Conservation (phyloP, 2,113 vertebrate genomes). For the Natator depressus region DNA sequence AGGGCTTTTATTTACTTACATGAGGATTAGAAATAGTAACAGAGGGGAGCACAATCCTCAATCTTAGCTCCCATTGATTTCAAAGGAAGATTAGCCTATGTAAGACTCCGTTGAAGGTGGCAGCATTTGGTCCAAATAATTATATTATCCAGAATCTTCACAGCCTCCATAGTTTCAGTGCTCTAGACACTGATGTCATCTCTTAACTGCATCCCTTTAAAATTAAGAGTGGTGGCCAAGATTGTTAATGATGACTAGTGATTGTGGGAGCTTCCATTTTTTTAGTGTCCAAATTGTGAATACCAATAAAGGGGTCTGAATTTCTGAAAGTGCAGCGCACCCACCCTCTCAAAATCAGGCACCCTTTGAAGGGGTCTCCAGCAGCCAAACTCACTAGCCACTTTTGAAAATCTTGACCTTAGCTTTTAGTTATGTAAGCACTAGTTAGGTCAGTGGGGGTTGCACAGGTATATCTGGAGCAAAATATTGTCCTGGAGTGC, state of each 20-base stretch:
- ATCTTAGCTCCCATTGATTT: conserved; percentile 13
- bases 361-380: neutral
- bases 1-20: conserved; percentile 30
- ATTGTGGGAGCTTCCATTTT: neutral
- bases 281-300: neutral
- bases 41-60: conserved; percentile 37
- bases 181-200: neutral
- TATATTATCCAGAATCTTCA: neutral
- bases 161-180: conserved; percentile 6
- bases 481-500: neutral
- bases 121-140: neutral
- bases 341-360: neutral
- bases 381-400: neutral
- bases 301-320: neutral
- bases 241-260: neutral
- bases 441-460: neutral
- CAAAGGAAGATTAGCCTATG: conserved; percentile 18
- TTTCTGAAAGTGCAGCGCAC: neutral
- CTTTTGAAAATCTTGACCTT: neutral
- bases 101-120: neutral
- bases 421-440: neutral
- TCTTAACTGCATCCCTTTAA: neutral
- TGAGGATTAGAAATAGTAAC: conserved; percentile 58
- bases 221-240: neutral
- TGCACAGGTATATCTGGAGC: neutral